Conservation (phyloP, 2,113 vertebrate species). For the Quiscalus mexicanus region DNA sequence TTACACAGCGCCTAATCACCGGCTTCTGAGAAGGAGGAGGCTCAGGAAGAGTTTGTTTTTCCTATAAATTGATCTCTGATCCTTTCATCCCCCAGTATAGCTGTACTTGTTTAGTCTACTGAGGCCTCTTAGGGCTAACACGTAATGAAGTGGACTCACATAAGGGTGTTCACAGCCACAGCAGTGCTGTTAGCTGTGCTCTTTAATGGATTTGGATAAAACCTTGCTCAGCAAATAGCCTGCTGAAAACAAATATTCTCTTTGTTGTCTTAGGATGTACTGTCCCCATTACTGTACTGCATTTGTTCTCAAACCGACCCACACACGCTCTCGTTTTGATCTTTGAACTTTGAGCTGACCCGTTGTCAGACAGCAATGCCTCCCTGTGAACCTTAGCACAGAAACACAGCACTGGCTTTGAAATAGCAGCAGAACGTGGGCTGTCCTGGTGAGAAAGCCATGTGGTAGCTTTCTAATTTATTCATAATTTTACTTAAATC, state of each 20-base stretch:
- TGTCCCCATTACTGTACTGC: not conserved
- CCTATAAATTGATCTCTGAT: conserved; percentile 55
- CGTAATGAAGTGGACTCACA: not conserved
- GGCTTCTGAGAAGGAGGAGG: conserved; percentile 9
- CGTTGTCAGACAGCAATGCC: not conserved
- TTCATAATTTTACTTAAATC: conserved; percentile 23
- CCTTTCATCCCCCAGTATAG: conserved; percentile 26
- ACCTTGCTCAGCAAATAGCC: conserved; percentile 20
- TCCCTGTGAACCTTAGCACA: not conserved
- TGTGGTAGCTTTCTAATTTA: conserved; percentile 15
- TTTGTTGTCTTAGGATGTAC: not conserved
- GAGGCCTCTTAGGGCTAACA: not conserved
- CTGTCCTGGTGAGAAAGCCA: not conserved
- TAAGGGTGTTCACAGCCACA: not conserved
- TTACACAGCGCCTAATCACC: not conserved
- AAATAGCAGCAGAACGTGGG: not conserved
- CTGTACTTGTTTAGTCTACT: not conserved
- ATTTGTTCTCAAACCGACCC: not conserved
- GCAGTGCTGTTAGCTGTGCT: not conserved
- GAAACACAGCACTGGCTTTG: not conserved
- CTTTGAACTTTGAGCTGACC: conserved; percentile 12
- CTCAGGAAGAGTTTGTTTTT: not conserved
- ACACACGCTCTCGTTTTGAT: fast-evolving
- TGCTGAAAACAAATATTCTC: not conserved
- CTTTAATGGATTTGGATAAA: conserved; percentile 36